A percentile compares a stretch with the other conserved stretches of the same genome.
Conservation (phyloP, 2,113 vertebrate genomes). For the Probosciger aterrimus region DNA sequence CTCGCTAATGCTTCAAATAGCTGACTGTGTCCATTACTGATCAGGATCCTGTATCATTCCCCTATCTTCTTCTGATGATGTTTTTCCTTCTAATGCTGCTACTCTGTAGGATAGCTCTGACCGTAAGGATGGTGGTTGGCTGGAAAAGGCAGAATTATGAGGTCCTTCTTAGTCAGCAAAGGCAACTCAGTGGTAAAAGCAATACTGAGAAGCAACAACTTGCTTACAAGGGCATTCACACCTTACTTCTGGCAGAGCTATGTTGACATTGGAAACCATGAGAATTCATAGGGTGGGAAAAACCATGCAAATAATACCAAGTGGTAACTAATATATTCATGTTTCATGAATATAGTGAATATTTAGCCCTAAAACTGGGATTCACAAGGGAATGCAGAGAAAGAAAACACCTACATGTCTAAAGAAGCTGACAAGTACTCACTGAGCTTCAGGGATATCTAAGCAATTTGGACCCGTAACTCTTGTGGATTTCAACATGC, state of each 20-base stretch:
- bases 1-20: background rate
- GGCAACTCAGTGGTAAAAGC: background rate
- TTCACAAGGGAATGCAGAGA: slow-evolving; percentile 1
- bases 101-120: background rate
- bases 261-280: background rate
- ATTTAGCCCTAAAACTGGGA: background rate
- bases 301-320: slow-evolving; percentile 20
- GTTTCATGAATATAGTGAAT: background rate
- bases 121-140: background rate
- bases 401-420: slow-evolving; percentile 7
- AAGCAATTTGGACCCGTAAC: background rate
- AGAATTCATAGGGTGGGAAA: slow-evolving; percentile 1
- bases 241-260: background rate
- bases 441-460: background rate
- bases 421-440: background rate
- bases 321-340: background rate
- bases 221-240: background rate
- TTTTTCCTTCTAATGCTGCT: background rate
- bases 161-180: slow-evolving; percentile 6
- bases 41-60: background rate
- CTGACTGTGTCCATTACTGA: background rate
- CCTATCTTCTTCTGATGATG: background rate
- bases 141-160: background rate
- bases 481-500: background rate
- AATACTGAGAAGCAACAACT: background rate